Evolutionary conservation across 2,113 vertebrate species (phyloP).

Genomic region (Mus pahari): DNA sequence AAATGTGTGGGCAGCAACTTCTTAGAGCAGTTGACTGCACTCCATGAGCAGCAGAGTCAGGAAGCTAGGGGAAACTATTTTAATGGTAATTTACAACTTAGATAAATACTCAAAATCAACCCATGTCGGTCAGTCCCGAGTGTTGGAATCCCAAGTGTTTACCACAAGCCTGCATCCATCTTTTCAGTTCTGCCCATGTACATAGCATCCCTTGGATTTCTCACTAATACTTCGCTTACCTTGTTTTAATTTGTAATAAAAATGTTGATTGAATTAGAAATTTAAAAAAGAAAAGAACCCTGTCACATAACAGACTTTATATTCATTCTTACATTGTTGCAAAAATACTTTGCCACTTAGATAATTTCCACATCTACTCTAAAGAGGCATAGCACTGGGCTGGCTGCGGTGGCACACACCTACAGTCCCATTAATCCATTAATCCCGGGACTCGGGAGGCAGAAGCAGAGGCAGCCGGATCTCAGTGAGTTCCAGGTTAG

Average conservation of each 20-base stretch:
- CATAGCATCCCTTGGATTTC: slow-evolving; percentile 11
- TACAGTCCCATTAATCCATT: too few relatives aligned
- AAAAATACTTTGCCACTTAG: slow-evolving; percentile 46
- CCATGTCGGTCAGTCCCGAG: too few relatives aligned
- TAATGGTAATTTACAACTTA: slow-evolving; percentile 54
- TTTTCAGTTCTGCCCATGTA: neutral
- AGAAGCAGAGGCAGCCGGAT: too few relatives aligned
- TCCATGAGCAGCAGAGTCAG: neutral
- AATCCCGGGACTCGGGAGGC: too few relatives aligned
- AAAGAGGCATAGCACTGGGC: slow-evolving; percentile 92
- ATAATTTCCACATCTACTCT: slow-evolving; percentile 31
- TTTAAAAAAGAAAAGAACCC: neutral
- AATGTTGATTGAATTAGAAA: slow-evolving; percentile 51
- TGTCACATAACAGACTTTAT: slow-evolving; percentile 25
- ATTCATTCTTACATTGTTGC: neutral
- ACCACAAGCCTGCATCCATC: neutral
- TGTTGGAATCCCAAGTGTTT: neutral
- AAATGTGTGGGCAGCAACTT: neutral
- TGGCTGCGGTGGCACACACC: too few relatives aligned
- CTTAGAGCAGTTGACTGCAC: slow-evolving; percentile 41
- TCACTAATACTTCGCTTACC: slow-evolving; percentile 26
- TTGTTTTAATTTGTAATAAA: slow-evolving; percentile 26
- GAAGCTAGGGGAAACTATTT: neutral
- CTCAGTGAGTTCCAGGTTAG: too few relatives aligned
- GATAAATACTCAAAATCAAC: neutral